Percentiles rank a stretch among this genome's conserved stretches.
These are phyloP conservation scores for rabbit (Oryctolagus cuniculus) DNA, from an alignment of 2,113 vertebrate species.

Conservation along the genomic window DNA sequence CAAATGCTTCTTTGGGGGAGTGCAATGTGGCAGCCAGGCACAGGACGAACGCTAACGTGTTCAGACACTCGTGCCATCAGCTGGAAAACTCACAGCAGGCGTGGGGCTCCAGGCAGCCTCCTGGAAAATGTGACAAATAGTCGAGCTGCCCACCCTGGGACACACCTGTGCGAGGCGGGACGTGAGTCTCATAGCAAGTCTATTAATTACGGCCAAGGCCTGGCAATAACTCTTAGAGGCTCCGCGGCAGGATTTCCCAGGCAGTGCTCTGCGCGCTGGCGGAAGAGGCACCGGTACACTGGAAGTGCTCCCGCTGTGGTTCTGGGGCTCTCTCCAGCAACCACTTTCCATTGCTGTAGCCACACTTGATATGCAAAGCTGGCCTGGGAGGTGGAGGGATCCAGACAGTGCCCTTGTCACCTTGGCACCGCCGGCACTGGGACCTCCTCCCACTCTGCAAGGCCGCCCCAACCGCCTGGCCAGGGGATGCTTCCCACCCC, in stretches of 20 bases:
- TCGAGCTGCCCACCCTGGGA: neutral
- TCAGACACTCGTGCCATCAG: neutral
- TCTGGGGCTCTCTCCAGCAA: neutral
- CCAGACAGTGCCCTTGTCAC: neutral
- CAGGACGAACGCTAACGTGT: neutral
- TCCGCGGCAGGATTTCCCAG: neutral
- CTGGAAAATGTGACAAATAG: slow-evolving; percentile 66
- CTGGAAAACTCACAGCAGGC: slow-evolving; percentile 33
- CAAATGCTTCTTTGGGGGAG: neutral
- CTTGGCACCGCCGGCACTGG: neutral
- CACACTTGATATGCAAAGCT: neutral
- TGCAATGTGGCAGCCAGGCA: neutral
- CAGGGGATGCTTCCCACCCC: rapidly evolving
- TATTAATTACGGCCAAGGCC: slow-evolving; percentile 44
- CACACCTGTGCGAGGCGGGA: neutral
- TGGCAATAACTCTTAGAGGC: neutral
- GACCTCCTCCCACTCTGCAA: neutral
- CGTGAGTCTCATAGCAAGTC: neutral
- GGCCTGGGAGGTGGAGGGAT: neutral
- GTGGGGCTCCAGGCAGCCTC: slow-evolving; percentile 11
- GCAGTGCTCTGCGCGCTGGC: neutral
- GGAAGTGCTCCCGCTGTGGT: neutral
- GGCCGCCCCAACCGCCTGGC: neutral
- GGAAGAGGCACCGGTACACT: neutral
- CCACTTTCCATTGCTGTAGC: neutral